Evolutionary conservation across 35 echinoderm and acorn worm genomes (phyloP).

Genomic region (Strongylocentrotus purpuratus): DNA sequence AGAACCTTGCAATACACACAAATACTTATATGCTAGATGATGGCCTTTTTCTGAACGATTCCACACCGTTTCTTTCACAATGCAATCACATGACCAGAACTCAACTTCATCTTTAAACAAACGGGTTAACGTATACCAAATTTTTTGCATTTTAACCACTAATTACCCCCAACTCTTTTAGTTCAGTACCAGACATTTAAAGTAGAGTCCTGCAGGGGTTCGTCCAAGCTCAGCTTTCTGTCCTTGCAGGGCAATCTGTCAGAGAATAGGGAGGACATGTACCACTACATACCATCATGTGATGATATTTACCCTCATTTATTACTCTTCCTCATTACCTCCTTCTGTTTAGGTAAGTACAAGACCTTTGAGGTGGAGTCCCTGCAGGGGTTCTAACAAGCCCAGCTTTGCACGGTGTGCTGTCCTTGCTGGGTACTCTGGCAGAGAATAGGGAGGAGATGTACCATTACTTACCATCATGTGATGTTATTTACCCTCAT

Average conservation of each 20-base stretch:
- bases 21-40: too few relatives aligned
- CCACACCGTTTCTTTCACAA: too few relatives aligned
- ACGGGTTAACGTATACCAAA: too few relatives aligned
- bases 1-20: too few relatives aligned
- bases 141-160: too few relatives aligned
- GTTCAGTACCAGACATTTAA: too few relatives aligned
- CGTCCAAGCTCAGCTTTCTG: not conserved
- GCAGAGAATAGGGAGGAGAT: slow-evolving; percentile 67
- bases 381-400: slow-evolving; percentile 80
- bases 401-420: slow-evolving; percentile 83
- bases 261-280: too few relatives aligned
- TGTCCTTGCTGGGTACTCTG: slow-evolving; percentile 69
- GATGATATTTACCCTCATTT: not conserved
- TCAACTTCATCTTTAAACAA: too few relatives aligned
- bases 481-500: not conserved
- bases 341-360: slow-evolving; percentile 64
- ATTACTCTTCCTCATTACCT: not conserved
- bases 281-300: not conserved
- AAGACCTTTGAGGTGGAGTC: slow-evolving; percentile 84
- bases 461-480: slow-evolving; percentile 24
- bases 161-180: too few relatives aligned
- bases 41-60: too few relatives aligned
- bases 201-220: not conserved
- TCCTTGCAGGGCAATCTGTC: too few relatives aligned
- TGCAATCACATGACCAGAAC: too few relatives aligned